These are phyloP conservation scores for Temnothorax rugatulus DNA, from an alignment of 2,888 invertebrate genomes.

Conservation along the genomic window DNA sequence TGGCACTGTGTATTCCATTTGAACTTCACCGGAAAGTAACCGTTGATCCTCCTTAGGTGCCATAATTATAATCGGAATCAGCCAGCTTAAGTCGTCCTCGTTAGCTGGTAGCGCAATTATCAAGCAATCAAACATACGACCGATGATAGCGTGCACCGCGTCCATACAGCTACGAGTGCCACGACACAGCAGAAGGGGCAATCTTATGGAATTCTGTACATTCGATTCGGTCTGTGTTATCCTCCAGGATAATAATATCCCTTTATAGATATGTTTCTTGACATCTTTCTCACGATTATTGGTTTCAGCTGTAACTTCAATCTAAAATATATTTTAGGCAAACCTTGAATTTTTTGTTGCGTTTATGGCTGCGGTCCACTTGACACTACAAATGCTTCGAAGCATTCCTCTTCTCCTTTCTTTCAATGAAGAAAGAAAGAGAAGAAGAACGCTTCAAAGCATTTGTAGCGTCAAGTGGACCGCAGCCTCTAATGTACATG, in stretches of 20 bases:
- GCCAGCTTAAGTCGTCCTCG: conserved; percentile 82
- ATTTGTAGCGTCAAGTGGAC: no score
- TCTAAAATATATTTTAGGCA: conserved; percentile 63
- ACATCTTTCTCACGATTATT: conserved; percentile 32
- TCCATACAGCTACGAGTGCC: conserved; percentile 79
- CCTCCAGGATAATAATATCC: conserved; percentile 82
- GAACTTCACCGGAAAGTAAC: conserved; percentile 68
- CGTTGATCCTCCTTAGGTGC: conserved; percentile 59
- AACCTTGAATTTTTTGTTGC: not conserved
- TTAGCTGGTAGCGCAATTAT: conserved; percentile 75
- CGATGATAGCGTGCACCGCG: conserved; percentile 79
- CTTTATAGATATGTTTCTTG: conserved; percentile 79
- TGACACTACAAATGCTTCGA: no score
- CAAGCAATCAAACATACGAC: conserved; percentile 83
- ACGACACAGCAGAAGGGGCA: conserved; percentile 83
- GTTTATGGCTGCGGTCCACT: no score
- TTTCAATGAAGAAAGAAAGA: no score
- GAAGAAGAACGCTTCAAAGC: no score
- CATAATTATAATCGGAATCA: conserved; percentile 78
- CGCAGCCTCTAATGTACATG: not conserved
- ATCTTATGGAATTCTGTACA: conserved; percentile 67
- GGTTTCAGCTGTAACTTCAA: conserved; percentile 72
- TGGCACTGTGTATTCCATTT: conserved; percentile 79
- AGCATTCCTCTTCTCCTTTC: no score
- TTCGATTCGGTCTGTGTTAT: conserved; percentile 54